phyloP scores from a whole-genome alignment of 2,888 invertebrate species.

The Julus scandinavius region DNA sequence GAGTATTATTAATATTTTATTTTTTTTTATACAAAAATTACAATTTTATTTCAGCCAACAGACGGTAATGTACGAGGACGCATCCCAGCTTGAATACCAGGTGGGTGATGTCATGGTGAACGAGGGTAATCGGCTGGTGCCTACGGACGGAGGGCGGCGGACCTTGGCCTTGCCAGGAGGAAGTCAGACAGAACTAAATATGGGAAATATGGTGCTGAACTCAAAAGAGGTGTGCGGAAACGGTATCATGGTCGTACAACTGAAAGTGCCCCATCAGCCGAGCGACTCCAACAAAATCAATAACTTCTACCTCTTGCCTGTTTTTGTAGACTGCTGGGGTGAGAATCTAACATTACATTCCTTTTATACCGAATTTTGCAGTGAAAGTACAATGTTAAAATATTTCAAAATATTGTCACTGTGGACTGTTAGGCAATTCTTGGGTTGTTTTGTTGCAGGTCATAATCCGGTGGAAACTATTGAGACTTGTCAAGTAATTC shows the following conservation, averaged over 20 bases:
- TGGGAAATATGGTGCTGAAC: conserved; percentile 43
- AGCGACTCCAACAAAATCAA: conserved; percentile 83
- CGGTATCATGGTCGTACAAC: conserved; percentile 53
- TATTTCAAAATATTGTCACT: background rate
- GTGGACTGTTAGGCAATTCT: background rate
- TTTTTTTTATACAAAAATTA: background rate
- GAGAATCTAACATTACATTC: background rate
- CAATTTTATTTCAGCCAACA: conserved; percentile 14
- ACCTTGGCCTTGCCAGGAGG: conserved; percentile 48
- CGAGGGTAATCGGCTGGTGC: conserved; percentile 47
- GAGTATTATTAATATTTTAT: no score
- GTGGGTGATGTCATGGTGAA: conserved; percentile 51
- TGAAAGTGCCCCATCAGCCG: conserved; percentile 72
- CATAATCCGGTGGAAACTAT: conserved; percentile 47
- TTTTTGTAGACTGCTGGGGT: conserved; percentile 55
- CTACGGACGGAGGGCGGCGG: conserved; percentile 2
- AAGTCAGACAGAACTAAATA: conserved; percentile 47
- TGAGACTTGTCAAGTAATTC: conserved; percentile 55
- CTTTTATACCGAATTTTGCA: no score
- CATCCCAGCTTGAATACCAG: conserved; percentile 47
- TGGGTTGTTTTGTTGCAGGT: conserved; percentile 36
- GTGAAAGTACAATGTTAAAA: no score
- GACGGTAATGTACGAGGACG: conserved; percentile 40
- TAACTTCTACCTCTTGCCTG: conserved; percentile 50
- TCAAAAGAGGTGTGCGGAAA: conserved; percentile 54